Percentiles rank a stretch among this genome's conserved stretches.
Evolutionary conservation across 2,888 invertebrate genomes (phyloP).

Genomic region (Lasioglossum leucozonium): DNA sequence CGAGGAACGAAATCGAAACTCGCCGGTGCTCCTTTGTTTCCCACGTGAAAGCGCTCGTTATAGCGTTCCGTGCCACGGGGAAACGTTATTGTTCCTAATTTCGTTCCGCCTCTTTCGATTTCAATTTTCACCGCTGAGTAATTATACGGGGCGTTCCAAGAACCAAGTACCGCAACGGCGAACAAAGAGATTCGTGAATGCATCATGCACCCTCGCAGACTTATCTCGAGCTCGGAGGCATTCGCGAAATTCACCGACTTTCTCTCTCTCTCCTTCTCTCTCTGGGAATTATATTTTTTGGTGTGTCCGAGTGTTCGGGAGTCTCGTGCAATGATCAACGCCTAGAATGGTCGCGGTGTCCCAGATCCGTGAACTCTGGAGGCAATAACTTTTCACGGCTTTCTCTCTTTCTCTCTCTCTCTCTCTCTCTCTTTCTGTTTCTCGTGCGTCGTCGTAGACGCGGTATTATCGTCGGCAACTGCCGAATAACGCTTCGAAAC

Average conservation of each 20-base stretch:
- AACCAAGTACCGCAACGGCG: background rate
- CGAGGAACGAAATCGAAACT: constrained; percentile 56
- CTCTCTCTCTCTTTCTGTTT: background rate
- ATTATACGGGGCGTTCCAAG: constrained; percentile 27
- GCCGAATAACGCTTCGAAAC: constrained; percentile 36
- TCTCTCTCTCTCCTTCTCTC: background rate
- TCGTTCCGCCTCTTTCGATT: constrained; percentile 54
- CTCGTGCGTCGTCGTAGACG: constrained; percentile 1
- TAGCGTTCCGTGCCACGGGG: constrained; percentile 48
- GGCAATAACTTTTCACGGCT: constrained; percentile 5
- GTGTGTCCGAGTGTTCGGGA: background rate
- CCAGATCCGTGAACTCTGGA: background rate
- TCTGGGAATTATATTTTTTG: background rate
- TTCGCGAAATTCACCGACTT: background rate
- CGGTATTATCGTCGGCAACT: constrained; percentile 31
- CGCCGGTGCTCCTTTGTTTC: constrained; percentile 57
- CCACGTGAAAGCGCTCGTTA: constrained; percentile 64
- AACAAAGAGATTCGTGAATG: background rate
- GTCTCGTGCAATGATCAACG: background rate
- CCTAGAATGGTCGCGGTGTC: background rate
- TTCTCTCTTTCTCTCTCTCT: too few species aligned
- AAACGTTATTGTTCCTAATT: constrained; percentile 68
- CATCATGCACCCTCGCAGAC: background rate
- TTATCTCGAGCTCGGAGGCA: background rate
- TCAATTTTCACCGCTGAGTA: constrained; percentile 50